Percentiles rank a stretch among this genome's conserved stretches.
Evolutionary conservation across 2,888 invertebrate genomes (phyloP).

Genomic region (Limnephilus auricula): DNA sequence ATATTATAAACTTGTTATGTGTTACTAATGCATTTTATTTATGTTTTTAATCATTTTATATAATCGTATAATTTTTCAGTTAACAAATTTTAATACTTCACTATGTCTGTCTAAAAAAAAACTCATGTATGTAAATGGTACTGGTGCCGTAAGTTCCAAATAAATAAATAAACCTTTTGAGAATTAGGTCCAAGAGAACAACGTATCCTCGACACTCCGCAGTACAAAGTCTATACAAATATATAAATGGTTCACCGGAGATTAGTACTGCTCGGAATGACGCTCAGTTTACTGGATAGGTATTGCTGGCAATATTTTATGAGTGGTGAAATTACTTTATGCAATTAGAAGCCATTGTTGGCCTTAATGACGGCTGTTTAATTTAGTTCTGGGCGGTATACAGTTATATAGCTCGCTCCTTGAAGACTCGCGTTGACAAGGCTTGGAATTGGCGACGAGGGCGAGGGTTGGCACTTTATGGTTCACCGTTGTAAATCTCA

Average conservation of each 20-base stretch:
- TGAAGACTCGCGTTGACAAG: conserved; percentile 27
- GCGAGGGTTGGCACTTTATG: not conserved
- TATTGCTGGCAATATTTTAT: conserved; percentile 58
- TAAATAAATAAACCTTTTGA: too few relatives aligned
- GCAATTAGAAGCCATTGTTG: conserved; percentile 64
- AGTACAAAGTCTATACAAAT: not conserved
- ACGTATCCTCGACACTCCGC: not conserved
- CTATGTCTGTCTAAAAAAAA: too few relatives aligned
- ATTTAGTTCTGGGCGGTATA: conserved; percentile 49
- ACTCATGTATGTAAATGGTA: too few relatives aligned
- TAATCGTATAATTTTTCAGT: too few relatives aligned
- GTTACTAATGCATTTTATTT: too few relatives aligned
- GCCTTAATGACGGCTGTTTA: conserved; percentile 55
- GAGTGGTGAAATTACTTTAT: conserved; percentile 62
- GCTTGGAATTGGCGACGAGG: not conserved
- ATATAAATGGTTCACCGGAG: not conserved
- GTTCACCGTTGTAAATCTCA: not conserved
- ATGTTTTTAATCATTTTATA: too few relatives aligned
- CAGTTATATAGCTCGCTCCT: not conserved
- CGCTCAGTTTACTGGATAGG: conserved; percentile 9
- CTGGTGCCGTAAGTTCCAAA: too few relatives aligned
- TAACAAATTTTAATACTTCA: too few relatives aligned
- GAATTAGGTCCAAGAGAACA: too few relatives aligned
- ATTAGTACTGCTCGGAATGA: not conserved
- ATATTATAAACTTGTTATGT: too few relatives aligned